These are phyloP conservation scores for Matsumyia berberina DNA, from an alignment of 2,888 invertebrate species.

Conservation along the genomic window DNA sequence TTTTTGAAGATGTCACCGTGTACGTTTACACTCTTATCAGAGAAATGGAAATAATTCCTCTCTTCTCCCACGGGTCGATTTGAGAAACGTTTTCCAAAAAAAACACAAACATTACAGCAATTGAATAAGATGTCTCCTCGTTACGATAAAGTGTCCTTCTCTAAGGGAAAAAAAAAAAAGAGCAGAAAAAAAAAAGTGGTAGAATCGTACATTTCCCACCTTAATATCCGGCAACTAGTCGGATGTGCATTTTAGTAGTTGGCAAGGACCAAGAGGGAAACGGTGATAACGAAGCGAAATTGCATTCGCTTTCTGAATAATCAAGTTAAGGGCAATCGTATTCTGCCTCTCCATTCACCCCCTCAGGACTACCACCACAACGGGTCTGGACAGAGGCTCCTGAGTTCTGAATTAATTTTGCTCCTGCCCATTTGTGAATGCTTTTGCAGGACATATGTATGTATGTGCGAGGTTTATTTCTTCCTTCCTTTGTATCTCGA, in stretches of 20 bases:
- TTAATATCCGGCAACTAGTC: constrained; percentile 46
- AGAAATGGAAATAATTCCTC: constrained; percentile 31
- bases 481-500: not conserved
- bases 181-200: constrained; percentile 14
- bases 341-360: constrained; percentile 7
- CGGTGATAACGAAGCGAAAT: constrained; percentile 62
- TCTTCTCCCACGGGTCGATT: not conserved
- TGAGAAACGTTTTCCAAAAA: not conserved
- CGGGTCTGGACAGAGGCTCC: constrained; percentile 15
- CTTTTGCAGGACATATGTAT: constrained; percentile 1
- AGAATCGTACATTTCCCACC: constrained; percentile 43
- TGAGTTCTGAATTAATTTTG: constrained; percentile 48
- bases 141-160: constrained; percentile 39
- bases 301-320: constrained; percentile 68
- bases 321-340: constrained; percentile 44
- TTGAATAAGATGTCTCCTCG: constrained; percentile 51
- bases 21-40: constrained; percentile 34
- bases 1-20: constrained; percentile 19
- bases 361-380: not conserved
- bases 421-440: not conserved
- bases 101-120: constrained; percentile 35
- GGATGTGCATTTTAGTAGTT: constrained; percentile 37
- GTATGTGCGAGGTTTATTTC: constrained; percentile 7
- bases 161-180: not conserved
- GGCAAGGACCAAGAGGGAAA: constrained; percentile 24